Conservation (phyloP, 1,140 invertebrate species). For the Leptinotarsa texana region DNA sequence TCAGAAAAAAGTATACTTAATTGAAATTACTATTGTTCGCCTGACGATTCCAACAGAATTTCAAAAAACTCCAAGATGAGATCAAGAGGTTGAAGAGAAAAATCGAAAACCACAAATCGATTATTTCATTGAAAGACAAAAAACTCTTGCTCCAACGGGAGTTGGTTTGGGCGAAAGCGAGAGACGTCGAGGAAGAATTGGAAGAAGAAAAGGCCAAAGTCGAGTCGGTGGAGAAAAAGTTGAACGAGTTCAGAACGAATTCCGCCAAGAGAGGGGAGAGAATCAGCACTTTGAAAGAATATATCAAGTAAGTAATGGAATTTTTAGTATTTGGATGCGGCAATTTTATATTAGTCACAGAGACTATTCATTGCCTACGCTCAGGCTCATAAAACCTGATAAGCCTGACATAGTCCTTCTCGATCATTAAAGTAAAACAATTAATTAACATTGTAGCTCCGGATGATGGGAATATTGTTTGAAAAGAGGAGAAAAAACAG, state of each 20-base stretch:
- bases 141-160: constrained; percentile 38
- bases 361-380: too few species aligned
- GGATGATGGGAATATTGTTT: too few species aligned
- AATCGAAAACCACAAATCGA: constrained; percentile 42
- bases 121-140: constrained; percentile 40
- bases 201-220: constrained; percentile 33
- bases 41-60: constrained; percentile 29
- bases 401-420: too few species aligned
- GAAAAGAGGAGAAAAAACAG: too few species aligned
- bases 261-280: constrained; percentile 21
- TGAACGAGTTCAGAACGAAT: constrained; percentile 29
- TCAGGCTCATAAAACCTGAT: too few species aligned
- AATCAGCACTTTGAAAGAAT: constrained; percentile 28
- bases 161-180: constrained; percentile 46
- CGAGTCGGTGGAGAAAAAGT: constrained; percentile 34
- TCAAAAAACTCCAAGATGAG: constrained; percentile 38
- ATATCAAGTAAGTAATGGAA: constrained; percentile 8
- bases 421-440: too few species aligned
- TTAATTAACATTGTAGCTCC: too few species aligned
- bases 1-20: too few species aligned
- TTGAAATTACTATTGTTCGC: too few species aligned
- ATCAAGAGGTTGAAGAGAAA: constrained; percentile 38
- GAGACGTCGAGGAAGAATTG: constrained; percentile 42
- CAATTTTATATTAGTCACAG: too few species aligned
- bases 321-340: too few species aligned